Base-by-base conservation (phyloP, 2,888 invertebrate species). In the Ethmia dodecea region DNA sequence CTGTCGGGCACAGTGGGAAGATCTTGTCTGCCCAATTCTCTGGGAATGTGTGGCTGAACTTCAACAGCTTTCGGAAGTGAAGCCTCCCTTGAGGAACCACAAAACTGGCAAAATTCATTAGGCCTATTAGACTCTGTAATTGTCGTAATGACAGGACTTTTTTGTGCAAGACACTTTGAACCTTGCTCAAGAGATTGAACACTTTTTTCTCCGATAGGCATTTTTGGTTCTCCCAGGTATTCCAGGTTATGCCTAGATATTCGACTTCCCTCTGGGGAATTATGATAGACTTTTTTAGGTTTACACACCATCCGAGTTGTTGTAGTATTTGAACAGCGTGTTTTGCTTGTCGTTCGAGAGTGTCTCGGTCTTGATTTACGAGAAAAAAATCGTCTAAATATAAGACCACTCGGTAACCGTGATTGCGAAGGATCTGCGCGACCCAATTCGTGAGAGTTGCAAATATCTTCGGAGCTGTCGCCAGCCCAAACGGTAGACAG, bases 401-500 rank as follows among this genome's bases (percentile, higher is more conserved):
- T 5, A 47, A 45, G 1, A 43, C 9, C 2, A 45, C 26, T 8
- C 43, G 25, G 4, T 47, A 18, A 3, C 40, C 42, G 14, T 29
- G 32, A 9, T 43, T 5, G 3, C 45, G 20, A 9, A 49, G 31
- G 5, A 15, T 33, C 14, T 43, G 41, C 2, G 47, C 44, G 5
- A 44, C 30, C 46, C 46, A 47, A 33, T 45, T 48, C 5, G 41
- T 49, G 3, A 49, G 15, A 2, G 37, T 10, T 2, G 47, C 39
- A 33, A 44, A 56, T 3, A 22, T 36, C 30, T 48, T 52, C 5
- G 50, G 59, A 1, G 52, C 55, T n/a, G 45, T 43, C n/a, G 43
- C 43, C 5, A 57, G 34, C 0, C 60, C 57, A 25, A 57, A 57
- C 0, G 55, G 57, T 0, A 61, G 42, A 8, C 54, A 59, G 0